phyloP scores from a whole-genome alignment of 2,113 vertebrate species.

The Neotoma lepida region DNA sequence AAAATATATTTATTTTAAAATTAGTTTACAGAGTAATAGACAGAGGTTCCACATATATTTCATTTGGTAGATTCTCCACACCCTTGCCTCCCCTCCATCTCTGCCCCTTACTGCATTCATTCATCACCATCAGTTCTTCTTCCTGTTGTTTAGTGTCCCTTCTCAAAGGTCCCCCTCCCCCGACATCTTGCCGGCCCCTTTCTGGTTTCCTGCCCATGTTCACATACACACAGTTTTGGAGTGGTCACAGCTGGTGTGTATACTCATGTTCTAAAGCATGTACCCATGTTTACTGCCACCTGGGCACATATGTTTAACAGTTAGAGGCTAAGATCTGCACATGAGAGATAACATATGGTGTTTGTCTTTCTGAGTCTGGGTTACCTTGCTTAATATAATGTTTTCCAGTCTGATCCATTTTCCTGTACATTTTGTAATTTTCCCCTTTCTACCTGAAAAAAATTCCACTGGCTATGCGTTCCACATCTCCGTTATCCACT shows the following conservation, averaged over 20 bases:
- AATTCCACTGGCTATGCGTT: neutral
- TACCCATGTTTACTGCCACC: neutral
- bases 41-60: no score
- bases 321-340: neutral
- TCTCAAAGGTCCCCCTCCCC: no score
- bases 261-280: neutral
- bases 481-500: neutral
- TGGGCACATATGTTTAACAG: neutral
- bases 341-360: neutral
- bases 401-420: neutral
- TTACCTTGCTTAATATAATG: neutral
- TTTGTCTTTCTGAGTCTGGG: neutral
- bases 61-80: neutral
- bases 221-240: neutral
- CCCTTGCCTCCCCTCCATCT: neutral
- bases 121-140: neutral
- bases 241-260: neutral
- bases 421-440: neutral
- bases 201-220: neutral
- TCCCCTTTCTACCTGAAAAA: neutral
- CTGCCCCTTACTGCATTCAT: neutral
- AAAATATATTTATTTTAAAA: neutral
- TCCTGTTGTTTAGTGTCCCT: neutral
- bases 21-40: neutral
- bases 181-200: neutral